Evolutionary conservation across 1,140 invertebrate species (phyloP), one percentile per base, ranked within the genome.

Genomic region (Procambarus clarkii): DNA sequence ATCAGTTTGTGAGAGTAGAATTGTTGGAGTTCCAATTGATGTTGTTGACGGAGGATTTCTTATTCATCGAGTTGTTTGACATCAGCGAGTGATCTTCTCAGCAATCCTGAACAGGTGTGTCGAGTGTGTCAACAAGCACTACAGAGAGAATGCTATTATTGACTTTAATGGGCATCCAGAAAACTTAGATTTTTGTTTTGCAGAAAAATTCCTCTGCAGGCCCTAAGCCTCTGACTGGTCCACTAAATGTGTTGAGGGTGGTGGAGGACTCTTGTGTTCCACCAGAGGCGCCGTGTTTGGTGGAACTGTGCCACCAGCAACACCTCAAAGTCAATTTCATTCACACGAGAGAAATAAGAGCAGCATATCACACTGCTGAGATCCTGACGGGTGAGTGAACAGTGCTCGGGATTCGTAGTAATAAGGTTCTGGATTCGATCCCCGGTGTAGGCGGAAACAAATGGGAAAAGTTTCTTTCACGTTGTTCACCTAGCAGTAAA

Each of bases 11-110:
- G 81, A 84, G 48, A 84, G 4, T 84, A 54, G 46, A n/a, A 84
- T 82, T 82, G 80, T 13, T 82, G 80, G 48, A 82, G 34, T 45
- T 82, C 24, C 80, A 82, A 3, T 82, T 58, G 13, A 82, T 82
- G 80, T 82, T 82, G 80, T 44, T 78, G 76, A 82, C 34, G 80
- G 80, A 82, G 80, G 50, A 82, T 82, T 82, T 50, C 80, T 82
- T 82, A 82, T 82, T 82, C 80, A 82, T 82, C 80, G 80, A 2
- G 80, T 82, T 82, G 44, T 82, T 82, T 82, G 80, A 46, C 50
- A 82, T 58, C 80, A 82, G 80, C 13, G 48, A 82, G 80, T 2
- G 80, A 82, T 58, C 50, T 82, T 82, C 48, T 82, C 80, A 82
- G 34, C 80, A 82, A 82, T 82, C 45, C 48, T 82, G 80, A 82